Conservation (phyloP, 2,888 invertebrate genomes). For the Agrochola lota region DNA sequence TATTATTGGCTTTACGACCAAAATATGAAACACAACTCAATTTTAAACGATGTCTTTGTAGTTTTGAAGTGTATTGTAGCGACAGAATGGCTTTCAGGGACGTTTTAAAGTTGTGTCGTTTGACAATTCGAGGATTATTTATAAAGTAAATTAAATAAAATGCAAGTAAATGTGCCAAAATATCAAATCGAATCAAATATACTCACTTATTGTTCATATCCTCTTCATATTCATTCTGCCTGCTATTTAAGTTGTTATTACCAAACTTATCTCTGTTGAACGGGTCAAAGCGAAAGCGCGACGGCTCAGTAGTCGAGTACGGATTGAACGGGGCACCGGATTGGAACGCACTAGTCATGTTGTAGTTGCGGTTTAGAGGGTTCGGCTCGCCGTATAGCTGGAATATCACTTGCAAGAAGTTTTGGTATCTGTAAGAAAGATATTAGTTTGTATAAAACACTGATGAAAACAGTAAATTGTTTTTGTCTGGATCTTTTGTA, state of each 20-base stretch:
- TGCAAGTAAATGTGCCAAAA: background rate
- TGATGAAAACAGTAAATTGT: background rate
- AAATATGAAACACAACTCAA: too few relatives aligned
- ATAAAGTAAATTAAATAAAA: too few relatives aligned
- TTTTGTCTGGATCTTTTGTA: background rate
- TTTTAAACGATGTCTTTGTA: too few relatives aligned
- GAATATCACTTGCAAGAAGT: conserved; percentile 91
- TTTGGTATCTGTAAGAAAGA: conserved; percentile 89
- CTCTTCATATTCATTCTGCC: conserved; percentile 58
- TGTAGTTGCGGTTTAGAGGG: conserved; percentile 78
- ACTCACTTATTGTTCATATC: conserved; percentile 68
- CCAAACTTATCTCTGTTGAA: conserved; percentile 72
- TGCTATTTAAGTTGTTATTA: conserved; percentile 58
- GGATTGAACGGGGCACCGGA: conserved; percentile 76
- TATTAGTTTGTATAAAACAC: background rate
- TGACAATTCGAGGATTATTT: background rate
- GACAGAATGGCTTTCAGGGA: background rate
- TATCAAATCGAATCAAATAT: background rate
- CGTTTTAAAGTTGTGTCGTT: background rate
- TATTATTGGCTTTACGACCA: too few relatives aligned
- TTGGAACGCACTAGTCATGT: conserved; percentile 73
- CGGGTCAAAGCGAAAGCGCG: conserved; percentile 73
- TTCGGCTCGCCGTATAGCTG: conserved; percentile 90
- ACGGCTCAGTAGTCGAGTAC: conserved; percentile 76
- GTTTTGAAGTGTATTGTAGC: background rate